Evolutionary conservation across 1,140 invertebrate genomes (phyloP).

Genomic region (Sitodiplosis mosellana): DNA sequence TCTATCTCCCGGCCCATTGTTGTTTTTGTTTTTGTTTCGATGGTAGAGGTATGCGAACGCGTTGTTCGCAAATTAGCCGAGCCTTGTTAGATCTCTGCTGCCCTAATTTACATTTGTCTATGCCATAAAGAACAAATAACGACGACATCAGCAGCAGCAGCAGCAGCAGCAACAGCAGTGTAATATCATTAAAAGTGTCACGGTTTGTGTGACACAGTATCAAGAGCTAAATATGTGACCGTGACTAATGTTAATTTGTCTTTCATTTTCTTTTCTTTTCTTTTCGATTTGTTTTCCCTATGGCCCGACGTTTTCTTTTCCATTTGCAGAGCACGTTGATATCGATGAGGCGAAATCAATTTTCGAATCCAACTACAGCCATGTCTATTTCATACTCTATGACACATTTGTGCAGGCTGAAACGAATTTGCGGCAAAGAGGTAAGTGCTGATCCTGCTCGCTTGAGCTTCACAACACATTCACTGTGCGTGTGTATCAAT

Average conservation of each 20-base stretch:
- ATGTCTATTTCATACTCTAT: constrained; percentile 89
- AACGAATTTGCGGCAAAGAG: constrained; percentile 74
- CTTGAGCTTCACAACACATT: too few species aligned
- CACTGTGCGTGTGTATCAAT: too few species aligned
- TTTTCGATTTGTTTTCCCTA: not conserved
- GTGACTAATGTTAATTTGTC: not conserved
- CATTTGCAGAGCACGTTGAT: constrained; percentile 76
- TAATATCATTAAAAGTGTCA: not conserved
- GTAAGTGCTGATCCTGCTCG: too few species aligned
- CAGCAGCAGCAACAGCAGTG: too few species aligned
- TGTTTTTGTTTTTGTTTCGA: too few species aligned
- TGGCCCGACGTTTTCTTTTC: constrained; percentile 9
- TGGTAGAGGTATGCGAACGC: too few species aligned
- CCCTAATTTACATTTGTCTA: too few species aligned
- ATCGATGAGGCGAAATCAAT: constrained; percentile 73
- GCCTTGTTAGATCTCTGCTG: too few species aligned
- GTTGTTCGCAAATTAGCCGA: too few species aligned
- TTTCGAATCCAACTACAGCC: constrained; percentile 85
- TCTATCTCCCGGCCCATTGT: too few species aligned
- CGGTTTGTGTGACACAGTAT: not conserved
- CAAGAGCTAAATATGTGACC: not conserved
- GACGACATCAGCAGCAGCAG: not conserved
- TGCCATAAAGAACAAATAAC: too few species aligned
- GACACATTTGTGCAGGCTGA: constrained; percentile 86
- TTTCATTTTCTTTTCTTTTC: not conserved